Evolutionary conservation across 2,113 vertebrate genomes (phyloP), one percentile per base, ranked within the genome.

Genomic region (Typhlomys cinereus): DNA sequence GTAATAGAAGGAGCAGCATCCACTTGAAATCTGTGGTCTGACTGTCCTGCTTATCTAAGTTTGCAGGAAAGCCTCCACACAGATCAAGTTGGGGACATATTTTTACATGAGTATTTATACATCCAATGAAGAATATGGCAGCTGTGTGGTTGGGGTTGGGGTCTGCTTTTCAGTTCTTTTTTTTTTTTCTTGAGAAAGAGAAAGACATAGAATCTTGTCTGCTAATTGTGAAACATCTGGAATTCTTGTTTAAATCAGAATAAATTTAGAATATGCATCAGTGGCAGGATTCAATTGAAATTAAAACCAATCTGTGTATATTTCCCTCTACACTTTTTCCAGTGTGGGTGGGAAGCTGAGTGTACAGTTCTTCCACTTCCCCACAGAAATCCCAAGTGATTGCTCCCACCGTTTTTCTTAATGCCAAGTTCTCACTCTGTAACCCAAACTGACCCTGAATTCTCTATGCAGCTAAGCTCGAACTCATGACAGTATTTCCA

Each of bases 231-330:
- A 80, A 44, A 44, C 50, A 67, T 85, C 66, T 84, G 75, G 54
- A 85, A 95, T 82, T 97, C 74, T 94, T 96, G 54, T 88, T 97
- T 85, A 89, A 88, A 92, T 96, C 59, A 81, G 75, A 67, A 21
- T 75, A 84, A 96, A 86, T 94, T 96, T 95, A 94, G 91, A 96
- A 70, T 74, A 27, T 66, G 90, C 59, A 54, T 82, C 88, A 86
- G 88, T 93, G 89, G 87, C 57, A 93, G 76, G 31, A 95, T 39
- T 83, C 62, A 69, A 81, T 90, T 17, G 29, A 44, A 92, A 97
- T 80, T 73, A 95, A 94, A 80, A 93, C 10, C 50, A 8, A 15
- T 70, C 79, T 85, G 29, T 92, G 64, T n/a, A 27, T 52, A 13
- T 73, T 17, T 50, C 1, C 85, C 39, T 86, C 69, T 44, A 76